Conservation (phyloP, 2,888 invertebrate genomes). For the Agrotis ipsilon region DNA sequence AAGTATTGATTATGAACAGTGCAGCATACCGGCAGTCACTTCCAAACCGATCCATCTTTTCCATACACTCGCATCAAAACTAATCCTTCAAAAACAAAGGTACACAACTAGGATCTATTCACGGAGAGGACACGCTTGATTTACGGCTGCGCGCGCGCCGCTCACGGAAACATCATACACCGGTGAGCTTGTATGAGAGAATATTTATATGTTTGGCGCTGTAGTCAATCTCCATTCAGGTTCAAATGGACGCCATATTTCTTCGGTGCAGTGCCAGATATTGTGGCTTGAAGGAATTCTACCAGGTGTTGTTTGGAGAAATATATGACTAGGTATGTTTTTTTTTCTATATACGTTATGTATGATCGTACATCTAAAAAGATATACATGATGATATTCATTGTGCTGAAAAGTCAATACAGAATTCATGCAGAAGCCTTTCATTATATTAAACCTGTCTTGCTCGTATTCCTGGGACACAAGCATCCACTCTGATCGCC, state of each 20-base stretch:
- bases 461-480: too few species aligned
- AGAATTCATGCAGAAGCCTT: too few species aligned
- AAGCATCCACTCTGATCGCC: too few species aligned
- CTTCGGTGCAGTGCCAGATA: slow-evolving; percentile 6
- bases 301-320: background rate
- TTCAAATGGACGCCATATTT: background rate
- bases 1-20: background rate
- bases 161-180: slow-evolving; percentile 71
- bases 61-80: slow-evolving; percentile 19
- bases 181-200: slow-evolving; percentile 28
- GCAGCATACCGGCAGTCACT: background rate
- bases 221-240: slow-evolving; percentile 20
- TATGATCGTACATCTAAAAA: too few species aligned
- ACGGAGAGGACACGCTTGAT: slow-evolving; percentile 73
- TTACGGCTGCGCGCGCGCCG: slow-evolving; percentile 72
- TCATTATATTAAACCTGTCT: too few species aligned
- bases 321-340: too few species aligned
- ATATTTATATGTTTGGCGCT: slow-evolving; percentile 33
- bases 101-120: slow-evolving; percentile 68
- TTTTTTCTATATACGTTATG: too few species aligned
- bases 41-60: slow-evolving; percentile 34
- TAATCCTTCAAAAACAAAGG: slow-evolving; percentile 59
- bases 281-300: background rate
- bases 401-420: too few species aligned
- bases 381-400: too few species aligned